Evolutionary conservation across 1,140 invertebrate species (phyloP), one percentile per base, ranked within the genome.

Genomic region (Diachasmimorpha longicaudata): DNA sequence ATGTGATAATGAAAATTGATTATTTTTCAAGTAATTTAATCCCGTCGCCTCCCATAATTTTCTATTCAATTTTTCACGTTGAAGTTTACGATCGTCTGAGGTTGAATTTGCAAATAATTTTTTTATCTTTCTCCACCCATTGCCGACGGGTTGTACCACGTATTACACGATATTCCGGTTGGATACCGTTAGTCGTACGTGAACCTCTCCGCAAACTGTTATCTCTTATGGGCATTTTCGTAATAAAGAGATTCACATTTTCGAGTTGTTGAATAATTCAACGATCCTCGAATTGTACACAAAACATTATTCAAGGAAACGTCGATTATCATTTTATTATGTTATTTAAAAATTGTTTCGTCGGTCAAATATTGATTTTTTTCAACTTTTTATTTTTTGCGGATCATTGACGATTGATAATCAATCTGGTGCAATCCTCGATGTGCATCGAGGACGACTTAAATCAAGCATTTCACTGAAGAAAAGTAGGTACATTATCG

Each of bases 141-240:
- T 63, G 58, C 58, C 58, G 21, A 63, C 58, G 58, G 58, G 52
- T 71, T 71, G 46, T 46, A 19, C 16, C 68, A 42, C 70, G 46
- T 36, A 72, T 52, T 52, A 36, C 52, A 48, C 48, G 25, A 31
- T 25, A 72, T 72, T 72, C 70, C 70, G 48, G 46, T 72, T 72
- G 48, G 46, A 63, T 63, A 72, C 70, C 70, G 70, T 72, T 72
- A 72, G 44, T 31, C 25, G 44, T 36, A 72, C 70, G 70, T 72
- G 69, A 44, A 46, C 69, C 11, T 25, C 31, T 21, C 36, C 11
- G 46, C 46, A 55, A 46, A 72, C 46, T 72, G 44, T 72, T 72
- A 72, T 72, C 52, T 72, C 67, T 69, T 31, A 31, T 72, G 21
- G 23, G 19, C 8, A 19, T 63, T 63, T 63, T 63, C 58, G 58